Evolutionary conservation across 1,140 invertebrate genomes (phyloP).

Genomic region (Heliconius himera): DNA sequence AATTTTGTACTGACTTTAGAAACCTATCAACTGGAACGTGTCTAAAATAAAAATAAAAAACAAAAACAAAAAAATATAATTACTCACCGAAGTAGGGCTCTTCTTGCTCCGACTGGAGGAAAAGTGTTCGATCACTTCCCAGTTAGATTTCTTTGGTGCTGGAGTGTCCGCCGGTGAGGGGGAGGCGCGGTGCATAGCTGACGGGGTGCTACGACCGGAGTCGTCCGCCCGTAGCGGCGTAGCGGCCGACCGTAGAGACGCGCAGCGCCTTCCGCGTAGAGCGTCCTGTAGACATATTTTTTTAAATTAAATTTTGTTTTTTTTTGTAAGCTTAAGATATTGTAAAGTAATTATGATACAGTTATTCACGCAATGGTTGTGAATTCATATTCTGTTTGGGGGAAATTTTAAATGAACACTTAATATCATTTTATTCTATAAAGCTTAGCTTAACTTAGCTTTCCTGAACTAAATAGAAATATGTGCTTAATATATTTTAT

Average conservation of each 20-base stretch:
- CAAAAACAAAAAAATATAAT: background rate
- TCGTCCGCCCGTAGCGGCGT: constrained; percentile 57
- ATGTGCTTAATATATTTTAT: too few relatives aligned
- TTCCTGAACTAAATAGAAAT: too few relatives aligned
- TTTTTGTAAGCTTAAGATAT: too few relatives aligned
- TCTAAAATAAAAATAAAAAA: background rate
- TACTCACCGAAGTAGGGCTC: constrained; percentile 69
- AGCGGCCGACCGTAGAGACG: constrained; percentile 63
- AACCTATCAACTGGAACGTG: background rate
- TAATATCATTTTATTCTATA: too few relatives aligned
- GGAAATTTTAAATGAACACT: too few relatives aligned
- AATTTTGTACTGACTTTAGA: background rate
- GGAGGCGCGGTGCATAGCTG: constrained; percentile 57
- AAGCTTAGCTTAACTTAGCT: too few relatives aligned
- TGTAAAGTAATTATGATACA: too few relatives aligned
- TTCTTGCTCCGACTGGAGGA: constrained; percentile 66
- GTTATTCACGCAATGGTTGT: too few relatives aligned
- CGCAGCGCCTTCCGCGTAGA: constrained; percentile 66
- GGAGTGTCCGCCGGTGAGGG: constrained; percentile 79
- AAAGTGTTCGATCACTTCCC: constrained; percentile 94
- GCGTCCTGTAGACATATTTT: constrained; percentile 52
- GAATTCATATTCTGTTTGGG: too few relatives aligned
- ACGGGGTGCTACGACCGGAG: constrained; percentile 67
- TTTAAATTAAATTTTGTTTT: too few relatives aligned
- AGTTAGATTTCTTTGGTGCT: constrained; percentile 89